These are phyloP conservation scores for Polietes domitor DNA, from an alignment of 2,888 invertebrate genomes.

Conservation along the genomic window DNA sequence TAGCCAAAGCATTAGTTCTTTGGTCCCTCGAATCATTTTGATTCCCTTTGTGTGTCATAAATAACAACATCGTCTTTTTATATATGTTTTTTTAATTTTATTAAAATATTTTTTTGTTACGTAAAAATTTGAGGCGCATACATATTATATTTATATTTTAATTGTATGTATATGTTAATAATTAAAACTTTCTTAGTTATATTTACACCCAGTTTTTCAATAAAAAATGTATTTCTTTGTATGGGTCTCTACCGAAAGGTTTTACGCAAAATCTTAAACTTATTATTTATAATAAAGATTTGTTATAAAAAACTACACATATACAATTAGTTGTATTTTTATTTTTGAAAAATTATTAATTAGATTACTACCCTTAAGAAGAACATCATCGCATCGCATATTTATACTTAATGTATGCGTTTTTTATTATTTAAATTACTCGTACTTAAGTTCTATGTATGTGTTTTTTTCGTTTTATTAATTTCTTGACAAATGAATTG, in stretches of 20 bases:
- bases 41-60: no score
- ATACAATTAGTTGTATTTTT: slow-evolving; percentile 24
- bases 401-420: slow-evolving; percentile 23
- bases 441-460: background rate
- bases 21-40: no score
- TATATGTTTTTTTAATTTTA: slow-evolving; percentile 67
- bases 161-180: slow-evolving; percentile 67
- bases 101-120: slow-evolving; percentile 52
- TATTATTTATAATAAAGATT: slow-evolving; percentile 37
- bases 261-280: slow-evolving; percentile 50
- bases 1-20: no score
- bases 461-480: slow-evolving; percentile 23
- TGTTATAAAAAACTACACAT: slow-evolving; percentile 57
- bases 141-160: slow-evolving; percentile 53
- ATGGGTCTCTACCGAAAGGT: slow-evolving; percentile 53
- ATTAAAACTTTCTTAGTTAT: slow-evolving; percentile 42
- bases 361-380: slow-evolving; percentile 34
- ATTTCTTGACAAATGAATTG: slow-evolving; percentile 46
- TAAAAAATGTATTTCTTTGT: slow-evolving; percentile 49
- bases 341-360: background rate
- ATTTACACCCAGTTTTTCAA: slow-evolving; percentile 71
- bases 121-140: slow-evolving; percentile 60
- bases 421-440: slow-evolving; percentile 31
- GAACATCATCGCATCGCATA: slow-evolving; percentile 21
- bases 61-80: slow-evolving; percentile 56